A percentile compares a stretch with the other conserved stretches of the same genome.
phyloP scores from a whole-genome alignment of 2,113 vertebrate genomes.

The Ameiurus melas region DNA sequence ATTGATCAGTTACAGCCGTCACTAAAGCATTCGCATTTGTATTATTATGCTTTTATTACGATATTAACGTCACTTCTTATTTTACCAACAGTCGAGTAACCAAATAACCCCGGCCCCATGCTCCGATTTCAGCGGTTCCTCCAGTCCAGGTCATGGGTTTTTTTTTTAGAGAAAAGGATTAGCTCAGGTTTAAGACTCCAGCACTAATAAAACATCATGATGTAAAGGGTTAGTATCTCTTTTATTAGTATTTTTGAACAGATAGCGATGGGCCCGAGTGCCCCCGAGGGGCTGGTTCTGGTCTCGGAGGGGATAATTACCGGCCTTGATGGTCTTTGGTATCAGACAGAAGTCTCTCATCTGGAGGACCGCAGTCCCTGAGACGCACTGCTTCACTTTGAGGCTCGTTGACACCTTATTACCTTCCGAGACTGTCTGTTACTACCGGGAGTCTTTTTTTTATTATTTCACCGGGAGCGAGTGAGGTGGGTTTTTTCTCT shows the following conservation, averaged over 20 bases:
- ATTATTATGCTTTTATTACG: no score
- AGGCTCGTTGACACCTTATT: slow-evolving; percentile 18
- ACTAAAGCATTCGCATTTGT: background rate
- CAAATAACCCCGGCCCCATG: background rate
- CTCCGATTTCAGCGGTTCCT: background rate
- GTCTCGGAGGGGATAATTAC: slow-evolving; percentile 19
- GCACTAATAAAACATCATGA: background rate
- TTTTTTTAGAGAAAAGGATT: background rate
- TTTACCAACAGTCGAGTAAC: background rate
- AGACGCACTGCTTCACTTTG: background rate
- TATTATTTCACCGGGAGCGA: background rate
- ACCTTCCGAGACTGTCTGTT: slow-evolving; percentile 4
- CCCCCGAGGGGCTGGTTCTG: no score
- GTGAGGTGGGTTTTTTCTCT: background rate
- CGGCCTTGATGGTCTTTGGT: background rate
- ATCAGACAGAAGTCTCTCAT: background rate
- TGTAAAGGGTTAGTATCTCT: background rate
- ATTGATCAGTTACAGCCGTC: background rate
- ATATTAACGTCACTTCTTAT: background rate
- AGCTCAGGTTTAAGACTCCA: background rate
- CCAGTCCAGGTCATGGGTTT: background rate
- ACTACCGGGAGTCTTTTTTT: background rate
- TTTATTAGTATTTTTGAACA: background rate
- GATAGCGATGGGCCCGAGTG: background rate
- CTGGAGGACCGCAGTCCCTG: background rate